Percentiles rank a stretch among this genome's conserved stretches.
Conservation (phyloP, 2,113 vertebrate species). For the Sebastes schlegelii region DNA sequence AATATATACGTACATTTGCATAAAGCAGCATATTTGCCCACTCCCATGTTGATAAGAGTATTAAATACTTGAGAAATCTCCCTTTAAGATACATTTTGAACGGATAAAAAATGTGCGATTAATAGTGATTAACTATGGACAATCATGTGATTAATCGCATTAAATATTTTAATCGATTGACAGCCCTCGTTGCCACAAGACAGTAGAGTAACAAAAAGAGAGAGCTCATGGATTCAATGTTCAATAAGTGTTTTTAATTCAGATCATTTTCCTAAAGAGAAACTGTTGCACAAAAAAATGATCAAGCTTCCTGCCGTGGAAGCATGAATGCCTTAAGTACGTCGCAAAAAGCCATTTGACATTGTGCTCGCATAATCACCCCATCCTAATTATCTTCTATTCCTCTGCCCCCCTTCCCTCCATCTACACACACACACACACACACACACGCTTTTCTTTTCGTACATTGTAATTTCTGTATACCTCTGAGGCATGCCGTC, state of each 20-base stretch:
- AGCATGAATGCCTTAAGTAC: constrained; percentile 28
- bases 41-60: too few species aligned
- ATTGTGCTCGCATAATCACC: constrained; percentile 48
- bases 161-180: too few species aligned
- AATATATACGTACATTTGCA: too few species aligned
- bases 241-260: not conserved
- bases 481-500: constrained; percentile 62
- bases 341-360: constrained; percentile 47
- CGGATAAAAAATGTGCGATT: too few species aligned
- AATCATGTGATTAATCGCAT: too few species aligned
- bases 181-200: too few species aligned
- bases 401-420: not conserved
- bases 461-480: constrained; percentile 57
- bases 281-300: constrained; percentile 6
- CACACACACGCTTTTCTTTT: not conserved
- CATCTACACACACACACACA: constrained; percentile 1
- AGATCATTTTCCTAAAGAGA: not conserved
- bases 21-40: too few species aligned
- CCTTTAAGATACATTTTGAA: too few species aligned
- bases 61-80: too few species aligned
- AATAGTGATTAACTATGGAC: too few species aligned
- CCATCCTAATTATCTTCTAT: constrained; percentile 58
- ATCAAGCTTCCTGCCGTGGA: not conserved
- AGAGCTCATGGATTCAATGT: not conserved
- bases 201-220: not conserved